Conservation (phyloP, 2,113 vertebrate species). For the Peromyscus leucopus region DNA sequence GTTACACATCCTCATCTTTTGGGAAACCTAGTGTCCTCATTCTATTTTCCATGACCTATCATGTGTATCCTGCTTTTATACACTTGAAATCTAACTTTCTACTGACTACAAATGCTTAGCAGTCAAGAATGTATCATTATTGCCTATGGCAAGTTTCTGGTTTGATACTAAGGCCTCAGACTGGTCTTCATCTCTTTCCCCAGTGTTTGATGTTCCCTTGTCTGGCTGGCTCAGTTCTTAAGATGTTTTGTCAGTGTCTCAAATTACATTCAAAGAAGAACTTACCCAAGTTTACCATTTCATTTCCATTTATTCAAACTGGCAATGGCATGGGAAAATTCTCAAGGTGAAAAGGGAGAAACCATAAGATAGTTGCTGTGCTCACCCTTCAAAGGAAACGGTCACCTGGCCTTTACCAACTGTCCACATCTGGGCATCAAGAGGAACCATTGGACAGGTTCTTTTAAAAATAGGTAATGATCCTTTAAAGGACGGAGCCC, state of each 20-base stretch:
- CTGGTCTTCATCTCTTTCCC: background rate
- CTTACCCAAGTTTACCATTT: constrained; percentile 24
- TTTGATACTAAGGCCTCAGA: background rate
- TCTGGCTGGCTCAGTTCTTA: constrained; percentile 28
- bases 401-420: constrained; percentile 54
- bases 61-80: background rate
- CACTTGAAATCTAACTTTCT: background rate
- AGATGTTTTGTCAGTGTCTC: constrained; percentile 21
- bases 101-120: background rate
- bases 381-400: background rate
- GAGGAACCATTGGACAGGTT: constrained; percentile 75
- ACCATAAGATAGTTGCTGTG: background rate
- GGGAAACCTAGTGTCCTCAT: background rate
- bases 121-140: background rate
- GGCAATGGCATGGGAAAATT: background rate
- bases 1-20: background rate
- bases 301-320: background rate
- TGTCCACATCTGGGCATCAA: constrained; percentile 32
- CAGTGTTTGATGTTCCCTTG: background rate
- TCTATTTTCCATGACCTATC: background rate
- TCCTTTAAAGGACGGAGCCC: constrained; percentile 70
- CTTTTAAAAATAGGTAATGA: constrained; percentile 80
- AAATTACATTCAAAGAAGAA: constrained; percentile 42
- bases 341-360: constrained; percentile 13
- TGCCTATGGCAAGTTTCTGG: background rate